phyloP scores from a whole-genome alignment of 2,888 invertebrate species.

The Lasioglossum morio region DNA sequence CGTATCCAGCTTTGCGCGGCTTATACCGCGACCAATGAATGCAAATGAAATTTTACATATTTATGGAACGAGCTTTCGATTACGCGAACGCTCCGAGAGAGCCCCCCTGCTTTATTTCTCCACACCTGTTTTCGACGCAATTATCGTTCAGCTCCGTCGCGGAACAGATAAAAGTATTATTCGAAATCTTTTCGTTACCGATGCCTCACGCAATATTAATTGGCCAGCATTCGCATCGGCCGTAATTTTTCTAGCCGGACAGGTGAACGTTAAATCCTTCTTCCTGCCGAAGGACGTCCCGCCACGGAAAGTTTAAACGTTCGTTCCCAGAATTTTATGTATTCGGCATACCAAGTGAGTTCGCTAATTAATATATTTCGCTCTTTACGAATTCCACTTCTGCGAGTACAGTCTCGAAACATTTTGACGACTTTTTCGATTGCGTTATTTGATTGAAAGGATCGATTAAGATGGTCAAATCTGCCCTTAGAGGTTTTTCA shows the following conservation, averaged over 20 bases:
- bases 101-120: background rate
- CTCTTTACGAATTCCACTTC: background rate
- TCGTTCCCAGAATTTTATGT: background rate
- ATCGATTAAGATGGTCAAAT: too few relatives aligned
- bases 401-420: background rate
- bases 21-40: slow-evolving; percentile 36
- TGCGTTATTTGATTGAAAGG: too few relatives aligned
- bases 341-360: background rate
- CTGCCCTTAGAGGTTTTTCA: too few relatives aligned
- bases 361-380: background rate
- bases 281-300: background rate
- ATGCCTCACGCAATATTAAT: background rate
- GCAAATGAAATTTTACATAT: slow-evolving; percentile 72
- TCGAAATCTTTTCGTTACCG: background rate
- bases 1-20: background rate
- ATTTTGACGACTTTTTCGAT: too few relatives aligned
- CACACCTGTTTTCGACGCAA: slow-evolving; percentile 8
- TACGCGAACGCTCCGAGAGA: background rate
- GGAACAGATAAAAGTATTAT: background rate
- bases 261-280: background rate
- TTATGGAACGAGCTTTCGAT: slow-evolving; percentile 45
- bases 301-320: background rate
- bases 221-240: background rate
- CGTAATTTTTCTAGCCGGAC: background rate
- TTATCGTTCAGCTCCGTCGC: background rate